phyloP scores from a whole-genome alignment of 2,113 vertebrate species.

The Oncorhynchus nerka region DNA sequence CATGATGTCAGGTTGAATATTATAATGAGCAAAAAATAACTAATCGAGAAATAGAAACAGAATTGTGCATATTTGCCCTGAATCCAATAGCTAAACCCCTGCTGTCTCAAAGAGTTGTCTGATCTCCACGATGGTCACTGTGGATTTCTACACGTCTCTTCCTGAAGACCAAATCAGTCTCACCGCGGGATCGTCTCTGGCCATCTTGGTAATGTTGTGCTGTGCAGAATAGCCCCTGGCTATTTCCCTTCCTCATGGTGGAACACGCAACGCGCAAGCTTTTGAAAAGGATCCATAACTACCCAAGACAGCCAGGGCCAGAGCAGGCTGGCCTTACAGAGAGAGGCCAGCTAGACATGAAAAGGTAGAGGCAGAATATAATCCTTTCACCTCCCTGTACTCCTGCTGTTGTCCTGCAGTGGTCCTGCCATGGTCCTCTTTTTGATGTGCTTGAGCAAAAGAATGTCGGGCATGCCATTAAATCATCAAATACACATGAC shows the following conservation, averaged over 20 bases:
- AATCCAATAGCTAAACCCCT: slow-evolving; percentile 55
- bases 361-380: slow-evolving; percentile 51
- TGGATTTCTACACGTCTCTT: slow-evolving; percentile 47
- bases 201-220: slow-evolving; percentile 41
- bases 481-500: background rate
- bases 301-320: slow-evolving; percentile 64
- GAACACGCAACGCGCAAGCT: slow-evolving; percentile 54
- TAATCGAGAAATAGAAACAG: slow-evolving; percentile 66
- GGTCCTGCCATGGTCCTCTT: slow-evolving; percentile 8
- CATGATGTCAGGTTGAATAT: slow-evolving; percentile 73
- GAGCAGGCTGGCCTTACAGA: slow-evolving; percentile 39
- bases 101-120: slow-evolving; percentile 54
- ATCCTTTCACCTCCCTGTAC: too few relatives aligned
- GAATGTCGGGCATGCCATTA: background rate
- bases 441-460: slow-evolving; percentile 20
- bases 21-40: slow-evolving; percentile 71
- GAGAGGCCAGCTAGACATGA: slow-evolving; percentile 64
- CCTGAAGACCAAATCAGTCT: slow-evolving; percentile 65
- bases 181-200: slow-evolving; percentile 38
- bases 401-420: too few relatives aligned
- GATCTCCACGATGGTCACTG: slow-evolving; percentile 60
- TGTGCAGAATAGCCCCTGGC: slow-evolving; percentile 51
- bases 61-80: slow-evolving; percentile 62
- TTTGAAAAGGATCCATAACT: slow-evolving; percentile 64
- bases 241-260: slow-evolving; percentile 59